phyloP scores from a whole-genome alignment of 2,888 invertebrate genomes.

The Baronia brevicornis region DNA sequence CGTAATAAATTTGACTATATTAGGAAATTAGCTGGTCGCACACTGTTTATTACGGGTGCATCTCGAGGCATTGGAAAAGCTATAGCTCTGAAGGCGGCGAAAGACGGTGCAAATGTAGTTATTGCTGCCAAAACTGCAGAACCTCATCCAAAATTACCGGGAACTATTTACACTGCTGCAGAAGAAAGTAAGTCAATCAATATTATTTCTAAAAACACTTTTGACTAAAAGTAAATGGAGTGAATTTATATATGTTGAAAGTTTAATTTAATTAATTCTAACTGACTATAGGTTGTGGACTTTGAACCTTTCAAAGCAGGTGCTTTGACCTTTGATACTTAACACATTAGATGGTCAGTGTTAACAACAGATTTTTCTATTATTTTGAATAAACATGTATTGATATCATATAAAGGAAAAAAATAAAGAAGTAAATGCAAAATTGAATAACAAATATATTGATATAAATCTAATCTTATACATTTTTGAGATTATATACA shows the following conservation, averaged over 20 bases:
- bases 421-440: too few species aligned
- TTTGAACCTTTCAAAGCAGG: conserved; percentile 21
- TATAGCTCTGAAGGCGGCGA: conserved; percentile 93
- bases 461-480: conserved; percentile 1
- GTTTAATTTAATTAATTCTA: background rate
- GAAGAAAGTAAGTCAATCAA: conserved; percentile 84
- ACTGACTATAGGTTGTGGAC: conserved; percentile 16
- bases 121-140: conserved; percentile 94
- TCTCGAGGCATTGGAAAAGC: conserved; percentile 97
- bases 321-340: conserved; percentile 19
- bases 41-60: conserved; percentile 96
- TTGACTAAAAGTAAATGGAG: background rate
- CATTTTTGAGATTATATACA: conserved; percentile 6
- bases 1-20: conserved; percentile 20
- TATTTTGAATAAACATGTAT: too few species aligned
- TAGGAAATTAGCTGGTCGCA: conserved; percentile 85
- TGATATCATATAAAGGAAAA: too few species aligned
- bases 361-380: too few species aligned
- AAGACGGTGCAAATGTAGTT: conserved; percentile 93
- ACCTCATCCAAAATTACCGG: conserved; percentile 92
- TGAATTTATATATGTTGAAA: background rate
- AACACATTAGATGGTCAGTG: too few species aligned
- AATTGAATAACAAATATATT: too few species aligned
- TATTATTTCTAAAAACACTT: background rate
- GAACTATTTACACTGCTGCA: conserved; percentile 93